Evolutionary conservation across 2,113 vertebrate species (phyloP).

Genomic region (Epinephelus lanceolatus): DNA sequence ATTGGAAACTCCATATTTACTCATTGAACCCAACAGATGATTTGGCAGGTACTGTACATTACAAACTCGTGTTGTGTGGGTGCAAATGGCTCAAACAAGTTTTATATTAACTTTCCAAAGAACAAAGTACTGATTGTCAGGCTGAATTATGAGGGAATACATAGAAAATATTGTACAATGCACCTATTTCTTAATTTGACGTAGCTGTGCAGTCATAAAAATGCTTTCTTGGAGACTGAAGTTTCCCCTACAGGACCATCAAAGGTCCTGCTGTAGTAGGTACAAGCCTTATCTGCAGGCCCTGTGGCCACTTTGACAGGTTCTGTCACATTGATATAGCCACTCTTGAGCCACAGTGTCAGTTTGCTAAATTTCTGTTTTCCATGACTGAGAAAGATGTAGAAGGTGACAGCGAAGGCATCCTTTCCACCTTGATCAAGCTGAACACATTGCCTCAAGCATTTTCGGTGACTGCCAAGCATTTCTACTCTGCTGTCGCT

Average conservation of each 20-base stretch:
- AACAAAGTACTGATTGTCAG: neutral
- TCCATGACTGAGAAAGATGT: slow-evolving; percentile 20
- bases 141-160: neutral
- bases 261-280: neutral
- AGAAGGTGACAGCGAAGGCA: slow-evolving; percentile 8
- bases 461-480: slow-evolving; percentile 2
- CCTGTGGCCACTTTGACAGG: slow-evolving; percentile 16
- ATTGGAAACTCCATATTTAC: neutral
- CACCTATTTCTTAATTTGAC: neutral
- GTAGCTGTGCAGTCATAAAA: neutral
- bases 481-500: slow-evolving; percentile 17
- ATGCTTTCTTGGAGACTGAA: neutral
- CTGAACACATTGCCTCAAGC: slow-evolving; percentile 19
- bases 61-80: neutral
- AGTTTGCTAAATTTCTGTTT: neutral
- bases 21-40: neutral
- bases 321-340: slow-evolving; percentile 10
- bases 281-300: neutral
- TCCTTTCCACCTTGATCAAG: slow-evolving; percentile 32
- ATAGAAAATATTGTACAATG: neutral
- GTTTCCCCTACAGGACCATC: too few species aligned
- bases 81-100: neutral
- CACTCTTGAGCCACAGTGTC: slow-evolving; percentile 17
- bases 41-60: neutral
- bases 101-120: neutral